Evolutionary conservation across 1,140 invertebrate genomes (phyloP), one percentile per base, ranked within the genome.

Genomic region (Drosophila serrata): DNA sequence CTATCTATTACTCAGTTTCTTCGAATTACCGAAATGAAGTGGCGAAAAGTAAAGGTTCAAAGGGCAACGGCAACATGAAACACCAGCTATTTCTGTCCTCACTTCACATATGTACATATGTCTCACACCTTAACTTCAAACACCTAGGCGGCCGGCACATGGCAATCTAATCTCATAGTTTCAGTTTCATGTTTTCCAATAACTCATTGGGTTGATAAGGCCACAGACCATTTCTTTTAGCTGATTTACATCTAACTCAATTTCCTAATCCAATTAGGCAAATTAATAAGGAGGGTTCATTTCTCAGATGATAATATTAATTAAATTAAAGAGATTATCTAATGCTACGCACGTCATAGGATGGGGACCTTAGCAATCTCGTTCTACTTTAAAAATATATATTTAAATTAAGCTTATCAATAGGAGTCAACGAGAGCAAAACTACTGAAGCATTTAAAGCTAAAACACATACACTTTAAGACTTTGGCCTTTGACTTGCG

Each of bases 161-260:
- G 35, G 37, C 53, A 76, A 87, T 87, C 82, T 87, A 73, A 87
- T 87, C 82, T 56, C 43, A 67, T 55, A 62, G 58, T 76, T 82
- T 17, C 31, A 43, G 63, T 40, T 62, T 59, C 22, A 62, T 57
- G 60, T 67, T 48, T 74, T 61, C 33, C 45, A 68, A 80, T 79
- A 65, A 37, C 68, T 62, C 60, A 72, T 56, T 75, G 11, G 17
- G 3, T 8, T 65, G 70, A 74, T 61, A 74, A 74, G 56, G 29
- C 13, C n/a, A 59, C 19, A 73, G 19, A 24, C 45, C 9, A 24
- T 39, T 73, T 48, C 51, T 43, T 39, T 11, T 13, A 24, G 19
- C 35, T n/a, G n/a, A n/a, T n/a, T n/a, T n/a, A n/a, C 48, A 12
- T 13, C 7, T 29, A 58, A 22, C 12, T 72, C 39, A 82, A 69